A percentile compares a stretch with the other conserved stretches of the same genome.
Conservation (phyloP, 2,797 vertebrate species). For the Rachycentron canadum region DNA sequence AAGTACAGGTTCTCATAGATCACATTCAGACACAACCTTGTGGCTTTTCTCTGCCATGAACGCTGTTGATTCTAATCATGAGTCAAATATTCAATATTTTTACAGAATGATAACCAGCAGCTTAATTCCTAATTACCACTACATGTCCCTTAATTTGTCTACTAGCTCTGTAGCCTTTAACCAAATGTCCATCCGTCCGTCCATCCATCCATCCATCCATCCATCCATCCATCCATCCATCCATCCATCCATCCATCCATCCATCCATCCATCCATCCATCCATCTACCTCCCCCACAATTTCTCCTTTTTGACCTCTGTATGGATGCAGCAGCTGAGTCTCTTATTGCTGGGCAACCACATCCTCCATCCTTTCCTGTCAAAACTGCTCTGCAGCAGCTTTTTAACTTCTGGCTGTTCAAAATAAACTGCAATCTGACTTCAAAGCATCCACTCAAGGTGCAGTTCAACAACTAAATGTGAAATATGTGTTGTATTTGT, state of each 20-base stretch:
- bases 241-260: slow-evolving; percentile 35
- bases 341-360: slow-evolving; percentile 76
- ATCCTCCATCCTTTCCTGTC: slow-evolving; percentile 58
- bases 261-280: slow-evolving; percentile 48
- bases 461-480: neutral
- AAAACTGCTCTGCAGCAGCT: slow-evolving; percentile 15
- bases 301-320: slow-evolving; percentile 68
- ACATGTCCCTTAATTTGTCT: neutral
- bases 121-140: neutral
- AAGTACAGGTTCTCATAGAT: neutral
- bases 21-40: too few relatives aligned
- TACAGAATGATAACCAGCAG: neutral
- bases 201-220: too few relatives aligned
- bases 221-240: slow-evolving; percentile 13
- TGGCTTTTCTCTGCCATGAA: neutral
- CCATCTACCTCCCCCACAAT: slow-evolving; percentile 40
- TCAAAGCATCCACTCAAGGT: neutral
- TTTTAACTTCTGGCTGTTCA: neutral
- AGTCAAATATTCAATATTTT: neutral
- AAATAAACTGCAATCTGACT: neutral
- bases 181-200: neutral
- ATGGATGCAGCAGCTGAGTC: slow-evolving; percentile 74
- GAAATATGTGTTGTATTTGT: neutral
- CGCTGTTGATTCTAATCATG: neutral
- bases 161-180: slow-evolving; percentile 29